phyloP scores from a whole-genome alignment of 2,888 invertebrate genomes.

The Amphimallon solstitiale region DNA sequence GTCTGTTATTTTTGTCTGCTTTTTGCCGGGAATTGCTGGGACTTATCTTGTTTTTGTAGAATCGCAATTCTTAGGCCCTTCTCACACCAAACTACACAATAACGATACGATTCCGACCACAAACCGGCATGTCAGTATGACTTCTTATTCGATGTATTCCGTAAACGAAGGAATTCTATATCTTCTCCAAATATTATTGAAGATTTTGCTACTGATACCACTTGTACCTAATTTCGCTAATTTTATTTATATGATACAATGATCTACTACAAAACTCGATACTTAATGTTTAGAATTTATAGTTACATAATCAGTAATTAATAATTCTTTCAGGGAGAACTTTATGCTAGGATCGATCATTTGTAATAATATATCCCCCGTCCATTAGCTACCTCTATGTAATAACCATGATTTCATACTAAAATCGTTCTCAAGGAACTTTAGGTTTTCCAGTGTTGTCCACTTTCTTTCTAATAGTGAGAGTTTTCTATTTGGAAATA shows the following conservation, averaged over 20 bases:
- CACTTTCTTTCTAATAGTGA: not conserved
- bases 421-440: not conserved
- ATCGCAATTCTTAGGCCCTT: too few relatives aligned
- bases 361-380: not conserved
- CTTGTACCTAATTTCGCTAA: not conserved
- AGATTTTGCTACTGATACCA: too few relatives aligned
- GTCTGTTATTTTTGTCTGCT: too few relatives aligned
- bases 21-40: too few relatives aligned
- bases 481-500: too few relatives aligned
- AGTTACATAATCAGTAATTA: not conserved
- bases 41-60: too few relatives aligned
- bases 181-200: not conserved
- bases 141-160: not conserved
- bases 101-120: too few relatives aligned
- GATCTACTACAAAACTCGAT: slow-evolving; percentile 1
- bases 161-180: not conserved
- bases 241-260: slow-evolving; percentile 1
- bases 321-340: not conserved
- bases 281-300: not conserved
- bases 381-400: not conserved
- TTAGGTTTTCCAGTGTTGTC: slow-evolving; percentile 1
- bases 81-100: too few relatives aligned
- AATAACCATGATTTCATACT: slow-evolving; percentile 2
- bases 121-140: too few relatives aligned
- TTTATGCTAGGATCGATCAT: slow-evolving; percentile 8